Conservation (phyloP, 2,113 vertebrate genomes). For the Anolis carolinensis region DNA sequence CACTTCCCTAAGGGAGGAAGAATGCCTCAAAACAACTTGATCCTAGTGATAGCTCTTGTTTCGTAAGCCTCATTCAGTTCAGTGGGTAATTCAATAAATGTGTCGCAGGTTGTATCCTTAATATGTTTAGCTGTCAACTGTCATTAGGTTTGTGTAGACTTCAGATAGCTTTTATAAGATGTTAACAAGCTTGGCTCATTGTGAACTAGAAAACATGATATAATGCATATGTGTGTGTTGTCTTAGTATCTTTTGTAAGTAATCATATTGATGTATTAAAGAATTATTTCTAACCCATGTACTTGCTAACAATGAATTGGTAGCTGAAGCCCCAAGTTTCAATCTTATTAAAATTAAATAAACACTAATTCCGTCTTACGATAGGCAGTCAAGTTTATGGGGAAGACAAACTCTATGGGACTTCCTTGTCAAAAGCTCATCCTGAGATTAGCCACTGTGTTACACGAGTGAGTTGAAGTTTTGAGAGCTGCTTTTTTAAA, state of each 20-base stretch:
- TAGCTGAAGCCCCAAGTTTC: not conserved
- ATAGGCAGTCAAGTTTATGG: too few relatives aligned
- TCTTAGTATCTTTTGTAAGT: too few relatives aligned
- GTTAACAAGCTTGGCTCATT: not conserved
- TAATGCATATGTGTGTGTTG: not conserved
- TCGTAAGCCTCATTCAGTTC: not conserved
- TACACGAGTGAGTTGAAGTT: not conserved
- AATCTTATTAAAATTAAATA: too few relatives aligned
- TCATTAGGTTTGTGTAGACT: not conserved
- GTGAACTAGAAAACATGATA: not conserved
- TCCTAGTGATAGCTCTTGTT: not conserved
- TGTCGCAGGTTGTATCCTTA: not conserved
- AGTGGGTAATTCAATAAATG: not conserved
- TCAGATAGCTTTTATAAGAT: not conserved
- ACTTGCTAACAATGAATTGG: not conserved
- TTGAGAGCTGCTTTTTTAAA: not conserved
- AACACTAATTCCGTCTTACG: too few relatives aligned
- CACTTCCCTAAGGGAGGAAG: not conserved
- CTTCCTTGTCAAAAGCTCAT: too few relatives aligned
- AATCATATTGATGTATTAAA: not conserved
- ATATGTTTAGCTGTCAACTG: not conserved
- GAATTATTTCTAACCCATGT: not conserved
- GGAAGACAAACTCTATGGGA: too few relatives aligned
- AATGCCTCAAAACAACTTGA: too few relatives aligned
- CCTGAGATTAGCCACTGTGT: not conserved